Conservation (phyloP, 2,113 vertebrate genomes). For the Burhinus bistriatus region DNA sequence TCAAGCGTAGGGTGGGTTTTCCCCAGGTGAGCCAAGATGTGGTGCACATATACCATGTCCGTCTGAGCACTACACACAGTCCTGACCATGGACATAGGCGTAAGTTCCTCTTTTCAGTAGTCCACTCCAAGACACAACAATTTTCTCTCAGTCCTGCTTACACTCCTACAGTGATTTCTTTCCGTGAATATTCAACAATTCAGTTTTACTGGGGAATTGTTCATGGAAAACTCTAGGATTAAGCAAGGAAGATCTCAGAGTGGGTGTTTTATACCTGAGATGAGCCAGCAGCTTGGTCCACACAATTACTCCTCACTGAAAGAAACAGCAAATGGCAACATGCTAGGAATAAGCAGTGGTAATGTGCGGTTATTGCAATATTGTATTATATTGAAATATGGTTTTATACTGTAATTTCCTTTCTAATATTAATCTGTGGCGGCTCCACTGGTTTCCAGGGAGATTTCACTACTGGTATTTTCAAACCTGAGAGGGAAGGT, state of each 20-base stretch:
- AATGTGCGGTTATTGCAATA: not conserved
- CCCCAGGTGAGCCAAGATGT: not conserved
- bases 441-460: not conserved
- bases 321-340: not conserved
- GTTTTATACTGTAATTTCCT: not conserved
- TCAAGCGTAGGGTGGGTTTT: not conserved
- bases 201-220: not conserved
- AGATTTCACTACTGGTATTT: not conserved
- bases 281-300: not conserved
- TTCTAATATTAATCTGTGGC: not conserved
- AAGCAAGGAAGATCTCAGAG: not conserved
- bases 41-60: not conserved
- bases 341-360: not conserved
- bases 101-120: not conserved
- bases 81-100: fast-evolving
- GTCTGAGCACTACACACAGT: not conserved
- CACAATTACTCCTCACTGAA: not conserved
- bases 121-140: not conserved
- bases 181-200: not conserved
- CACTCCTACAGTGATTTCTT: not conserved
- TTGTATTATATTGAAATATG: not conserved
- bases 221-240: not conserved
- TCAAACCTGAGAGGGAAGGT: not conserved
- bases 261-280: not conserved
- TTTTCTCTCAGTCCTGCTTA: not conserved